Evolutionary conservation across 2,113 vertebrate genomes (phyloP), one percentile per base, ranked within the genome.

Genomic region (Ondatra zibethicus): DNA sequence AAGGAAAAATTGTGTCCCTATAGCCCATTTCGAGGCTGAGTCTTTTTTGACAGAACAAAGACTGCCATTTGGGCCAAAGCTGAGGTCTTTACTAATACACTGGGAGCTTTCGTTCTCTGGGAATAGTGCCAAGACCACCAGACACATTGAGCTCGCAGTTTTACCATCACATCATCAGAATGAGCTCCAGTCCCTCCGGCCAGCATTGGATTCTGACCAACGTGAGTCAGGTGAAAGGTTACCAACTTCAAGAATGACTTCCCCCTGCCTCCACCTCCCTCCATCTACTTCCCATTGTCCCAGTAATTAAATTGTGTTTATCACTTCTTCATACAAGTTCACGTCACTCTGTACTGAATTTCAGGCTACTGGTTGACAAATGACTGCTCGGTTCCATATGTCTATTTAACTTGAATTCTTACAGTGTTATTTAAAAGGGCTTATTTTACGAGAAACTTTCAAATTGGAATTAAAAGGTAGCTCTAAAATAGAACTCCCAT

Each of bases 161-260:
- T 97, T 96, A 94, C 88, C 94, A 87, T 97, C 97, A 98, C 95
- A 89, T 97, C 96, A 91, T 97, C 92, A 97, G 94, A 95, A 97
- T 78, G 96, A 90, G 72, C 89, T 84, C 76, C 68, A 96, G 58
- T 82, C 87, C 96, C 91, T 68, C 45, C 96, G 95, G 92, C 92
- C 61, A 55, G 14, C 55, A 31, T 84, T 98, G 97, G 92, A 93
- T 91, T 95, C 33, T 0, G 50, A 97, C 55, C 89, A 96, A 78
- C 33, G 33, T 88, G 42, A 93, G 96, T 45, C 96, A 94, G 88
- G 87, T 96, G 93, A 97, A 97, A 97, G 91, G 89, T 96, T 87
- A 55, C 0, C 0, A 75, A 84, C 7, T 95, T 96, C 93, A 96
- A 96, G 95, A 91, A 5, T 55, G 81, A 45, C 76, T 97, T 77